A percentile compares a stretch with the other conserved stretches of the same genome.
These are phyloP conservation scores for Lasioglossum leucozonium DNA, from an alignment of 2,888 invertebrate genomes.

Conservation along the genomic window DNA sequence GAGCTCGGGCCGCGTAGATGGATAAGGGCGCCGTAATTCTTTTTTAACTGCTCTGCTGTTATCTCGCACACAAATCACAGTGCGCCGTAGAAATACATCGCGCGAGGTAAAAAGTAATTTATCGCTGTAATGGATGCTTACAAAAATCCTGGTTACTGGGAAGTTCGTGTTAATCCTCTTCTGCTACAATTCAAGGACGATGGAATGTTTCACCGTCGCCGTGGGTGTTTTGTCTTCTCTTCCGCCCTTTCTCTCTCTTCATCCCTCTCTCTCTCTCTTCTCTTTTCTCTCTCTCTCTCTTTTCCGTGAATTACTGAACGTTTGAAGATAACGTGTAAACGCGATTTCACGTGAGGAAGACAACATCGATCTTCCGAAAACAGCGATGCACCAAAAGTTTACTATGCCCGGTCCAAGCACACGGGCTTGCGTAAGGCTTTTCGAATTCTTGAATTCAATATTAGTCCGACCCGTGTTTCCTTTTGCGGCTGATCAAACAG, in stretches of 20 bases:
- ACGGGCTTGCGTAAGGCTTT: background rate
- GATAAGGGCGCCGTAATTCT: conserved; percentile 23
- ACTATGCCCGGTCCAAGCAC: too few species aligned
- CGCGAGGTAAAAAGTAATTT: conserved; percentile 30
- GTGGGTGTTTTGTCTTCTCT: background rate
- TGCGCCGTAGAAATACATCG: conserved; percentile 19
- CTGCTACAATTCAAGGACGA: conserved; percentile 18
- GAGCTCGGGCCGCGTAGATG: conserved; percentile 1
- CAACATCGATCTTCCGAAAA: background rate
- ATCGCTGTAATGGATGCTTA: conserved; percentile 25
- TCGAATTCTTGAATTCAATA: background rate
- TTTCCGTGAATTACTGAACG: background rate
- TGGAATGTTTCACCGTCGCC: background rate
- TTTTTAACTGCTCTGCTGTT: conserved; percentile 25
- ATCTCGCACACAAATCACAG: conserved; percentile 26
- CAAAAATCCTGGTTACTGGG: conserved; percentile 26
- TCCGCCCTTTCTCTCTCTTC: background rate
- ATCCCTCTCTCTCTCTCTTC: background rate
- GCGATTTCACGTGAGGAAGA: background rate
- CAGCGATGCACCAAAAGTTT: background rate
- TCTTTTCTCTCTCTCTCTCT: background rate
- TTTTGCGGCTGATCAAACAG: conserved; percentile 9
- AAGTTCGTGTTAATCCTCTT: conserved; percentile 29
- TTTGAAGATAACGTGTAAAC: background rate
- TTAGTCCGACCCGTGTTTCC: conserved; percentile 7